Base-by-base conservation (phyloP, 2,113 vertebrate genomes). In the Ariopsis seemanni region DNA sequence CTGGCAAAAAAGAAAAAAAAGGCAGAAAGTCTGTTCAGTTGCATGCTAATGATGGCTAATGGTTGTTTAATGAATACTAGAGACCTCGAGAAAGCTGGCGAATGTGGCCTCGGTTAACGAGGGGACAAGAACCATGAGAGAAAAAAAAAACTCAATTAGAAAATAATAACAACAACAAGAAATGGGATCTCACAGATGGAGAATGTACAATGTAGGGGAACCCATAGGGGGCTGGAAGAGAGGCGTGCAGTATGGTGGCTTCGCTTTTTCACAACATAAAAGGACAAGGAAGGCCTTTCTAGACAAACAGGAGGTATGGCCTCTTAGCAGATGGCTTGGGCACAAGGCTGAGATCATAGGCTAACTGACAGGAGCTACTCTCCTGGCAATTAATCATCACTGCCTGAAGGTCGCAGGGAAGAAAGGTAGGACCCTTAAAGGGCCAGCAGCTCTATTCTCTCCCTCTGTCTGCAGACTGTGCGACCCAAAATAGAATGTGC, bases 341-440 rank as follows among this genome's bases (percentile, higher is more conserved):
- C 91, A 52, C 60, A 86, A 93, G 91, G 94, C 94, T 94, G 94
- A 96, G 96, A 97, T 96, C 96, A 96, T 94, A 93, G 93, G 94
- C 93, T 96, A 95, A 95, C 92, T 95, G 95, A 96, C 95, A 96
- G 95, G 93, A 95, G 93, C 91, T 89, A 90, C 94, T 94, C 93
- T 96, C 94, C 92, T 93, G 93, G 95, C 94, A 95, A 96, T 97
- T 97, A 95, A 96, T 96, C 95, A 97, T 95, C 75, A 42, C 78
- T 92, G 93, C 85, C 94, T 92, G 95, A 96, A 97, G 96, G 96
- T 96, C 94, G 93, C 7, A 5, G 0, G 91, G 93, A 92, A 94
- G 95, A 96, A 96, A 95, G 95, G 95, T 95, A 94, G 91, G 94
- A 92, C 91, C 95, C 91, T 94, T 94, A 93, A 94, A 94, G 92